Evolutionary conservation across 2,113 vertebrate species (phyloP).

Genomic region (Vidua macroura): DNA sequence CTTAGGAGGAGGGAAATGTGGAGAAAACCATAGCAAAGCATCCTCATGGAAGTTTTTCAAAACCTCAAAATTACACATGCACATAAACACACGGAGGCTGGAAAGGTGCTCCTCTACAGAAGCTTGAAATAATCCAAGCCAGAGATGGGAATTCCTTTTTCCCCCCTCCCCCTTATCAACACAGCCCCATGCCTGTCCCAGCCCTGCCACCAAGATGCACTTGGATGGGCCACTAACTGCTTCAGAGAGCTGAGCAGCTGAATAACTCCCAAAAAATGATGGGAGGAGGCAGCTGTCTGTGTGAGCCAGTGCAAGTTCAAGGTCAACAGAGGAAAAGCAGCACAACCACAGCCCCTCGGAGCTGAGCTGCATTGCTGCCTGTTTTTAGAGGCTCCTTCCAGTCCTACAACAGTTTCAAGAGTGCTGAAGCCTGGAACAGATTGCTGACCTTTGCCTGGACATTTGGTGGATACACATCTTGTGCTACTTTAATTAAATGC

Average conservation of each 20-base stretch:
- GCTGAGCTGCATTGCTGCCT: not conserved
- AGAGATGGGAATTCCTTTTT: not conserved
- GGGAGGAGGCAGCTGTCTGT: not conserved
- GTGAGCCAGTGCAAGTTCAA: not conserved
- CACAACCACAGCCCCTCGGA: not conserved
- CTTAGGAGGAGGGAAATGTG: not conserved
- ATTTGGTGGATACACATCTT: slow-evolving; percentile 40
- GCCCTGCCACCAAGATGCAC: not conserved
- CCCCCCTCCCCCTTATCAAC: not conserved
- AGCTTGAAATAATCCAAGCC: not conserved
- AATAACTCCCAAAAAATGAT: not conserved
- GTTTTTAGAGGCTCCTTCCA: not conserved
- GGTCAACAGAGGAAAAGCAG: not conserved
- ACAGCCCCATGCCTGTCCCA: not conserved
- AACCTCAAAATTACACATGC: not conserved
- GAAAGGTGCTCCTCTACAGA: not conserved
- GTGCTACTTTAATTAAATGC: slow-evolving; percentile 45
- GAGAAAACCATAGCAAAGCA: not conserved
- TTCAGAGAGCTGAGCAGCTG: not conserved
- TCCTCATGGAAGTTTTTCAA: not conserved
- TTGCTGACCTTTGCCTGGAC: slow-evolving; percentile 53
- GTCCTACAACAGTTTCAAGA: not conserved
- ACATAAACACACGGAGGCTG: not conserved
- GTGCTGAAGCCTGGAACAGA: slow-evolving; percentile 1
- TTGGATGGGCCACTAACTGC: not conserved